A percentile compares a stretch with the other conserved stretches of the same genome.
phyloP scores from a whole-genome alignment of 1,140 invertebrate genomes.

The Doryteuthis pealeii region DNA sequence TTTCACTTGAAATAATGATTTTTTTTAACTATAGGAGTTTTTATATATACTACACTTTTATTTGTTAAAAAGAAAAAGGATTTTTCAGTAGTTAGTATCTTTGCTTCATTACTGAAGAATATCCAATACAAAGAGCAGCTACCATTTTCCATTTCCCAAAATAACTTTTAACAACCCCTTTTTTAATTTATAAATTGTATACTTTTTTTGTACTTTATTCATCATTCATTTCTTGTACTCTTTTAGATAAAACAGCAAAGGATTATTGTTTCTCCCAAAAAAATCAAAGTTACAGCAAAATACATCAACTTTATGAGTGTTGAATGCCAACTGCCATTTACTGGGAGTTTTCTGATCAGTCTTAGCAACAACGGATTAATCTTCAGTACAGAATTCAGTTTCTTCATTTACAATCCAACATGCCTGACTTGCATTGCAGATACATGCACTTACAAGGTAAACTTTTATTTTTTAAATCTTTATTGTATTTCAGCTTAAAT shows the following conservation, averaged over 20 bases:
- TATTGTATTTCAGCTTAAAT: no score
- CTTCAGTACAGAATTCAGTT: slow-evolving; percentile 21
- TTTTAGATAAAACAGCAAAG: background rate
- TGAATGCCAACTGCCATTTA: background rate
- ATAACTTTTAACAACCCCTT: no score
- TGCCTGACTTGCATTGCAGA: slow-evolving; percentile 31
- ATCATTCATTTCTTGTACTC: background rate
- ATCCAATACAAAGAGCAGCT: no score
- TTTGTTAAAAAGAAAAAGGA: no score
- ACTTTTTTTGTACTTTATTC: background rate
- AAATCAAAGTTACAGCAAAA: background rate
- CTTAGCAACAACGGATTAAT: slow-evolving; percentile 31
- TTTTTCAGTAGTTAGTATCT: no score
- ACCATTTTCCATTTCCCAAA: no score
- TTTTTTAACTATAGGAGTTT: no score
- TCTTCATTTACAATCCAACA: slow-evolving; percentile 31
- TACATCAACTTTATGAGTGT: background rate
- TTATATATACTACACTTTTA: no score
- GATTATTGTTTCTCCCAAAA: background rate
- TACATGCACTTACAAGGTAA: slow-evolving; percentile 30
- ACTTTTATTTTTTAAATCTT: no score
- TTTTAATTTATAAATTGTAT: background rate
- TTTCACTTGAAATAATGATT: no score
- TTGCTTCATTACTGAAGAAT: no score
- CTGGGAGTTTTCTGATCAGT: slow-evolving; percentile 17